These are phyloP conservation scores for Paragorgia papillata DNA, from an alignment of 92 coral and sea anemone genomes.

Conservation along the genomic window DNA sequence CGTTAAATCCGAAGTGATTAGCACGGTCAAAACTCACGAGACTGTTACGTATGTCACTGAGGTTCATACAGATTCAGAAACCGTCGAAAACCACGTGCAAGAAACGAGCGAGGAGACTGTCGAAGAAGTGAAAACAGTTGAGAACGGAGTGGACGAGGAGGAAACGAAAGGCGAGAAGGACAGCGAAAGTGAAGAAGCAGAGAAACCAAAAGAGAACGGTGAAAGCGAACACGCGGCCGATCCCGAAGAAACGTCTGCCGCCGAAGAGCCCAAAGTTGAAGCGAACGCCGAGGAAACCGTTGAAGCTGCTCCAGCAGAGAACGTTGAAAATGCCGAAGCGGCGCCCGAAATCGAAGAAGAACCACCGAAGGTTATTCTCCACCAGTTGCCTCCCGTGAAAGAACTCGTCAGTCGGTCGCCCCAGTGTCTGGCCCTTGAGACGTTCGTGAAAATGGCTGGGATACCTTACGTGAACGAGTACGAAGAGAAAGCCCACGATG, in stretches of 20 bases:
- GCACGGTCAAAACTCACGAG: slow-evolving; percentile 47
- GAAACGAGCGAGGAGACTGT: slow-evolving; percentile 12
- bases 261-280: slow-evolving; percentile 66
- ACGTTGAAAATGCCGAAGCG: slow-evolving; percentile 65
- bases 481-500: slow-evolving; percentile 59
- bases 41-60: slow-evolving; percentile 43
- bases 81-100: slow-evolving; percentile 50
- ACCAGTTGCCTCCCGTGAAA: slow-evolving; percentile 86
- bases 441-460: slow-evolving; percentile 84
- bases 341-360: slow-evolving; percentile 84
- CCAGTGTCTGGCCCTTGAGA: slow-evolving; percentile 84
- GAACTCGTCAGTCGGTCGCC: slow-evolving; percentile 83
- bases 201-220: slow-evolving; percentile 13
- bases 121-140: slow-evolving; percentile 21
- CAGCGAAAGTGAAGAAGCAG: slow-evolving; percentile 16
- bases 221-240: slow-evolving; percentile 60
- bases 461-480: slow-evolving; percentile 89
- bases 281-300: slow-evolving; percentile 81
- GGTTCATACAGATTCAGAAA: slow-evolving; percentile 24
- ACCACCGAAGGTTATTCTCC: slow-evolving; percentile 79
- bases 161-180: no score
- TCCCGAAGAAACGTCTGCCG: slow-evolving; percentile 68
- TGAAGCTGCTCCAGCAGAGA: slow-evolving; percentile 72
- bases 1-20: slow-evolving; percentile 41
- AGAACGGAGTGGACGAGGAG: slow-evolving; percentile 30